These are phyloP conservation scores for Tanytarsus gracilentus DNA, from an alignment of 2,888 invertebrate genomes.

Conservation along the genomic window DNA sequence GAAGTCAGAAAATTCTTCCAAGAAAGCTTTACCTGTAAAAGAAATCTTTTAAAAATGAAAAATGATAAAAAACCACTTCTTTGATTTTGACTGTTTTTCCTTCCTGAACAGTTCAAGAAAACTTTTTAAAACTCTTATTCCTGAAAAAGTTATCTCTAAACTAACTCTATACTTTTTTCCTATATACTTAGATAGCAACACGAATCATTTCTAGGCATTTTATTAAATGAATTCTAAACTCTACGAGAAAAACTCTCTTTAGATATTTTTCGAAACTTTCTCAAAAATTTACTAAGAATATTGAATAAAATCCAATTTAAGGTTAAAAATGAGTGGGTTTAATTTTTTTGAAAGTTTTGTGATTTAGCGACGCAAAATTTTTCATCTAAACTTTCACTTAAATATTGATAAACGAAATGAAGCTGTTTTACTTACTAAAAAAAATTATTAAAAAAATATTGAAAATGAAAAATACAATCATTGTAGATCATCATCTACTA, in stretches of 20 bases:
- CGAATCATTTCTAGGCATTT: slow-evolving; percentile 4
- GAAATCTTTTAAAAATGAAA: neutral
- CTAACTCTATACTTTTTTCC: neutral
- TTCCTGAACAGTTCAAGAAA: neutral
- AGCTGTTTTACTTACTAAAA: too few species aligned
- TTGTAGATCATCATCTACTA: too few species aligned
- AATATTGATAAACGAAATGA: too few species aligned
- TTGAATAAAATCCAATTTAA: too few species aligned
- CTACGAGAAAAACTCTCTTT: neutral
- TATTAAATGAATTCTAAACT: neutral
- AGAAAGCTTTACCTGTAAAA: slow-evolving; percentile 9
- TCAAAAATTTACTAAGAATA: slow-evolving; percentile 1
- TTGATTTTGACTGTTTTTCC: neutral
- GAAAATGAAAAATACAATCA: too few species aligned
- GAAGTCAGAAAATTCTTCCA: slow-evolving; percentile 11
- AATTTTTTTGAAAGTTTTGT: too few species aligned
- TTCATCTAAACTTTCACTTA: too few species aligned
- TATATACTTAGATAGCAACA: slow-evolving; percentile 2
- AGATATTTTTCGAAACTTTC: neutral
- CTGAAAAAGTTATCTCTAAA: neutral
- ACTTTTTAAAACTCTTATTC: neutral
- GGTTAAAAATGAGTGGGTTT: too few species aligned
- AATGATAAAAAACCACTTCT: neutral
- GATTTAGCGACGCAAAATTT: too few species aligned
- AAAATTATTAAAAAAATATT: too few species aligned